These are phyloP conservation scores for Pilophorus perplexus DNA, from an alignment of 2,888 invertebrate genomes.

Conservation along the genomic window DNA sequence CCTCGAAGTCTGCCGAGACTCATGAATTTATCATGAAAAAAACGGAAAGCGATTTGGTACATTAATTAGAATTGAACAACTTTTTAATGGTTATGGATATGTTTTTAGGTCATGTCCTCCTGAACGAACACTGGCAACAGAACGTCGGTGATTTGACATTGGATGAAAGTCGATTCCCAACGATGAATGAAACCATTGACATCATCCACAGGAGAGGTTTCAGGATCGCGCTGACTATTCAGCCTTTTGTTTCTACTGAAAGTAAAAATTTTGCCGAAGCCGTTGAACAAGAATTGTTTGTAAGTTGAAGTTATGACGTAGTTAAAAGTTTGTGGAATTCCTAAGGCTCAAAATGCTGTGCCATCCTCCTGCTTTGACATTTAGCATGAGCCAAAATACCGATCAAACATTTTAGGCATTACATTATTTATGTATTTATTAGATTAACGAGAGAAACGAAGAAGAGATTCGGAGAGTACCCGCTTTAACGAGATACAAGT, in stretches of 20 bases:
- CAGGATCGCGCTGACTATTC: conserved; percentile 81
- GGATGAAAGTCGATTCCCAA: conserved; percentile 74
- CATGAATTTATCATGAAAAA: no score
- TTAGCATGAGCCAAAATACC: no score
- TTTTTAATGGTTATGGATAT: no score
- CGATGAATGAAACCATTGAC: conserved; percentile 72
- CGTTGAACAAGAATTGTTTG: conserved; percentile 69
- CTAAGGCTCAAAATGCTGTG: no score
- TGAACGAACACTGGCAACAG: conserved; percentile 54
- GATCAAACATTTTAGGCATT: neutral
- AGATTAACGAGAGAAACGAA: conserved; percentile 62
- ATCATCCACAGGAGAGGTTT: conserved; percentile 81
- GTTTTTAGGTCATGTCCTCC: conserved; percentile 52
- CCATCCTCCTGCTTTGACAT: no score
- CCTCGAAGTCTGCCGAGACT: no score
- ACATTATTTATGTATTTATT: neutral
- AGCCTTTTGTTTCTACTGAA: conserved; percentile 85
- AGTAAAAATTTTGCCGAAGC: conserved; percentile 79
- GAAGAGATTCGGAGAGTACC: conserved; percentile 71
- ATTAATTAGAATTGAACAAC: no score
- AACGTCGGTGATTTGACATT: conserved; percentile 72
- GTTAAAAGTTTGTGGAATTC: no score
- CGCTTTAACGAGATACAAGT: conserved; percentile 76
- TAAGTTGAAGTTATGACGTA: conserved; percentile 55
- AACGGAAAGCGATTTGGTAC: no score